Base-by-base conservation (phyloP, 2,797 vertebrate species). In the Pogoniulus pusillus region DNA sequence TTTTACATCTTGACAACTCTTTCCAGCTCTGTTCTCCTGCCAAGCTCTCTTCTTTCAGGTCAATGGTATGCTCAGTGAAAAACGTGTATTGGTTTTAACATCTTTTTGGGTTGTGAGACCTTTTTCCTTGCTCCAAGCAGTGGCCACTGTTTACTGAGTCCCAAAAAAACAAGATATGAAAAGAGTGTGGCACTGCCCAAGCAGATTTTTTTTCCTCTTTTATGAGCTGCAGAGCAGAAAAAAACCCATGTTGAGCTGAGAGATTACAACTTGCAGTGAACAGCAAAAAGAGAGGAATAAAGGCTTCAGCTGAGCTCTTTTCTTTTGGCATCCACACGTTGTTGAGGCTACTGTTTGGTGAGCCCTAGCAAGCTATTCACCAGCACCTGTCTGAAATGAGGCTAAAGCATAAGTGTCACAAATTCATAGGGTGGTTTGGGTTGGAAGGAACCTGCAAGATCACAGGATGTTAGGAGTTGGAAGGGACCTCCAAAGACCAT, bases 1-100 rank as follows among this genome's bases (percentile, higher is more conserved):
- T 95, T 95, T 91, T 88, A 93, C 75, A 89, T 94, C 88, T 94
- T 89, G 92, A 93, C 91, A 90, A 94, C 82, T 91, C 91, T 95
- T 86, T 94, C 90, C 91, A 96, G 91, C 89, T 93, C 86, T 90
- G 82, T 94, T 96, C 86, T 90, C 86, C 62, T 93, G 93, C 93
- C 91, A 93, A 88, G 54, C 81, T 87, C 62, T 80, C 93, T 79
- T 78, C 64, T 84, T 86, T 87, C 72, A 88, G 75, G 57, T 65
- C 85, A 87, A 66, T 76, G 66, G 72, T 63, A 91, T 2, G 69
- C 54, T 85, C 73, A 81, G 68, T 83, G 75, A 88, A 93, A 93
- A 94, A 88, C 83, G 47, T 66, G 84, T 93, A 96, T 93, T 95
- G 93, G 93, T 95, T 95, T 93, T 79, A 78, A 76, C 24, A 8